Evolutionary conservation across 23 tunicate species (phyloP), one percentile per base, ranked within the genome.

Genomic region (Ciona savignyi): DNA sequence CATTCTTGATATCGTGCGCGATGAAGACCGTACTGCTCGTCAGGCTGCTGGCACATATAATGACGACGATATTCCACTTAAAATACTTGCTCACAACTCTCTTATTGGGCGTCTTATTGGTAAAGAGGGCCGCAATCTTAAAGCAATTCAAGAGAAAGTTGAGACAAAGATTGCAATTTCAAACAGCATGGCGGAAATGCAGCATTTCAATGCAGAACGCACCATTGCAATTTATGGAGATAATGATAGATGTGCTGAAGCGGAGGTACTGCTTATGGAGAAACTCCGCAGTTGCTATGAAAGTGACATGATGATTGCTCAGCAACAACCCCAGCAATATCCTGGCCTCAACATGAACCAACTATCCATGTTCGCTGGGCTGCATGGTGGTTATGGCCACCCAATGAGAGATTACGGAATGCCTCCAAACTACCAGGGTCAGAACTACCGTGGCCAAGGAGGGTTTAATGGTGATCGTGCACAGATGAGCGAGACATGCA

Each of bases 21-120:
- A 88, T 29, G 99, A 94, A 62, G 99, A 94, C 29, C 66, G 70
- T 2, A 85, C 76, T 71, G 97, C 90, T 22, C 72, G 83, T 31
- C 71, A 65, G 72, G 86, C 81, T 30, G 91, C 82, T 66, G 97
- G 97, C 4, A 80, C 86, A 23, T 91, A 80, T 80, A 74, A 73
- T 48, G 95, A 83, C 74, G 99, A 94, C 22, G n/a, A 70, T 26
- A 65, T 81, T 29, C 99, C 99, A 2, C 64, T 94, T 35, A 87
- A 87, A 66, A 75, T 94, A 49, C 73, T 94, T 0, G 99, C 99
- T 30, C 99, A 94, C 73, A 94, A 94, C 70, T 87, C 99, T 2
- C 70, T 94, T 25, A 94, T 94, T 70, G 99, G 99, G 1, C 86
- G 99, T 0, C 65, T 94, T 62, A 94, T 94, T 66, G 99, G 99